Base-by-base conservation (phyloP, 1,140 invertebrate species). In the Cotesia glomerata region DNA sequence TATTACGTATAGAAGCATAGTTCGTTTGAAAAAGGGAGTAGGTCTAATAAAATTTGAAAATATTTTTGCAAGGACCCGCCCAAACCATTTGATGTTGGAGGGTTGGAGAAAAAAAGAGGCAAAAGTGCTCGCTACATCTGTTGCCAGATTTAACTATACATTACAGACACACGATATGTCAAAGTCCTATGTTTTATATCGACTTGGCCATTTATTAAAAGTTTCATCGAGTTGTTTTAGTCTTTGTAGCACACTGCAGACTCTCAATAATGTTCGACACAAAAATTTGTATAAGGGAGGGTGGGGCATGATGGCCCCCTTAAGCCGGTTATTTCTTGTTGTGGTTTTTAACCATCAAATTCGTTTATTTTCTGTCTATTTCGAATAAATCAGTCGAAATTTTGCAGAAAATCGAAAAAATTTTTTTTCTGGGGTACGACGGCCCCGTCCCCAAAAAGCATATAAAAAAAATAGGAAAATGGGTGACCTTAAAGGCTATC, bases 151-250 rank as follows among this genome's bases (percentile, higher is more conserved):
- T 86, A 87, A 88, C 86, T 87, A 87, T 87, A 88, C 86, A 87
- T 87, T 87, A 86, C 86, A 86, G 86, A 87, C 86, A 86, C 84
- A 84, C 85, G 86, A 87, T 87, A 87, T 86, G 86, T 87, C 86
- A 87, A 87, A 87, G 85, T 87, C 85, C 85, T 86, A 87, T 86
- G 86, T 85, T 87, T 86, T 85, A 87, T 87, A 87, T 87, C 86
- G 86, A 86, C 86, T 87, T 80, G 76, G 84, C 86, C 86, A 87
- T 87, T 87, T 87, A 86, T 87, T 87, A 87, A 86, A 87, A 87
- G 85, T 87, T 87, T 86, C 86, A 86, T 86, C 85, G 85, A 54
- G 52, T 54, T 16, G 52, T 54, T 54, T 54, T n/a, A 14, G 52
- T 16, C 14, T 16, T 54, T 16, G 52, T n/a, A 14, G 52, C 52